Evolutionary conservation across 1,140 invertebrate species (phyloP).

Genomic region (Papilio xuthus): DNA sequence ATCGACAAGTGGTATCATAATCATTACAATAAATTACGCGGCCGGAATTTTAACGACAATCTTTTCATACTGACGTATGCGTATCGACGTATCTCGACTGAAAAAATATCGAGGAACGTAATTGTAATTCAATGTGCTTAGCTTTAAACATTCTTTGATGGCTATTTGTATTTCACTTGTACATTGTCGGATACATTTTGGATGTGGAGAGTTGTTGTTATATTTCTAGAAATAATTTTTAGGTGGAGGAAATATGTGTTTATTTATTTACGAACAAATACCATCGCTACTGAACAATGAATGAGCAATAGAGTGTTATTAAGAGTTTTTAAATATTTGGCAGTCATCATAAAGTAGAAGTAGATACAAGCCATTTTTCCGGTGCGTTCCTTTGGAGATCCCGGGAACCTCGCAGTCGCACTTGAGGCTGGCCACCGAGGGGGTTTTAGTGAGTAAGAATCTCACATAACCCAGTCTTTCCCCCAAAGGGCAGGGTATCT

Average conservation of each 20-base stretch:
- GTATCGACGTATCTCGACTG: background rate
- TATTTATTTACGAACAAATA: background rate
- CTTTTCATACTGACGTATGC: background rate
- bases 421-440: too few relatives aligned
- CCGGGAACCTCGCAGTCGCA: too few relatives aligned
- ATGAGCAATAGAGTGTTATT: background rate
- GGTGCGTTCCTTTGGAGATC: too few relatives aligned
- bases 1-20: conserved; percentile 32
- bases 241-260: background rate
- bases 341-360: too few relatives aligned
- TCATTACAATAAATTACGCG: conserved; percentile 29
- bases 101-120: conserved; percentile 1
- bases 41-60: conserved; percentile 17
- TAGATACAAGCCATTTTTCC: too few relatives aligned
- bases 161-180: conserved; percentile 31
- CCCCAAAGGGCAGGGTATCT: too few relatives aligned
- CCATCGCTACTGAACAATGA: background rate
- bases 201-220: background rate
- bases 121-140: conserved; percentile 33
- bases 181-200: conserved; percentile 15
- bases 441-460: too few relatives aligned
- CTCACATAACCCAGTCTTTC: too few relatives aligned
- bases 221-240: conserved; percentile 6
- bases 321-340: too few relatives aligned
- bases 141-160: conserved; percentile 16